These are phyloP conservation scores for Sula dactylatra DNA, from an alignment of 2,113 vertebrate genomes.

Conservation along the genomic window DNA sequence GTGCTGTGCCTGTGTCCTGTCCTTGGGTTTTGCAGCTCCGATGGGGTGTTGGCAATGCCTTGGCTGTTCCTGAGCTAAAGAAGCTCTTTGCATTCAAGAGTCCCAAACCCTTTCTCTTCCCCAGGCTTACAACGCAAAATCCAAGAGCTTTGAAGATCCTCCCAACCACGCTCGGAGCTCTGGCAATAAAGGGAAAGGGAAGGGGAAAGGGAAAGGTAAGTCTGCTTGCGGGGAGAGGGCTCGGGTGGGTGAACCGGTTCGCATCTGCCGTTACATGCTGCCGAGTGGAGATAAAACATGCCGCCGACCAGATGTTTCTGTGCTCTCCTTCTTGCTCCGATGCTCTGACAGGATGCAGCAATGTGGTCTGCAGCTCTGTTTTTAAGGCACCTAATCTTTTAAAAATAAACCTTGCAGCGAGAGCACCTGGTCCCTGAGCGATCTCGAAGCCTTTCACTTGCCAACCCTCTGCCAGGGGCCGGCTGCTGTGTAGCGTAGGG, in stretches of 20 bases:
- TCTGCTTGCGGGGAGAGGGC: accelerated
- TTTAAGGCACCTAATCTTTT: background rate
- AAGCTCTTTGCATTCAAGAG: accelerated
- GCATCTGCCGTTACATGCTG: background rate
- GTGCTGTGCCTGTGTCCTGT: background rate
- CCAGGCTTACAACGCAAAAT: constrained; percentile 92
- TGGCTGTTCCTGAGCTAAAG: background rate
- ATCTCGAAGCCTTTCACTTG: background rate
- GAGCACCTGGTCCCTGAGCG: no score
- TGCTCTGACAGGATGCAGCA: background rate
- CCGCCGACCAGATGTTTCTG: background rate
- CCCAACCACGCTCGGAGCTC: constrained; percentile 91
- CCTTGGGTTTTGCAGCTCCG: background rate
- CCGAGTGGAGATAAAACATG: background rate
- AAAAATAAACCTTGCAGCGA: background rate
- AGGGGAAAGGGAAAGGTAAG: constrained; percentile 95
- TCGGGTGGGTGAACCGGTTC: background rate
- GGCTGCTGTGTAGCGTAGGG: accelerated
- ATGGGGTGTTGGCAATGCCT: background rate
- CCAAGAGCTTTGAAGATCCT: constrained; percentile 92
- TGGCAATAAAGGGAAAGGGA: constrained; percentile 89
- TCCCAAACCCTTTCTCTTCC: background rate
- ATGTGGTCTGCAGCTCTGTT: background rate
- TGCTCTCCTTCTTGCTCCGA: background rate
- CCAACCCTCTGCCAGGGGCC: background rate